Evolutionary conservation across 2,888 invertebrate genomes (phyloP), one percentile per base, ranked within the genome.

Genomic region (Ophonus ardosiacus): DNA sequence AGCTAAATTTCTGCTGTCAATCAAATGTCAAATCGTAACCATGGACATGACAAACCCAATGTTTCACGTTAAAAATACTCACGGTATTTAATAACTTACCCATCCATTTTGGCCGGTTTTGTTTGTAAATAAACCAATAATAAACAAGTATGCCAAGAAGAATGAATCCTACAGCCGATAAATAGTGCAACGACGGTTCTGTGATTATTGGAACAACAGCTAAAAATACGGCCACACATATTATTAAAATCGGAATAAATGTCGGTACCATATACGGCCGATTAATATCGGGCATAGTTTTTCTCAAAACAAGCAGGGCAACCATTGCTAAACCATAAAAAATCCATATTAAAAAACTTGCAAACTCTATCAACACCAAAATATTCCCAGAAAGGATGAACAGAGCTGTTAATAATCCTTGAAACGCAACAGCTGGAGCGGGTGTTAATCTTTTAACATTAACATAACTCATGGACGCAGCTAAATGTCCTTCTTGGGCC

Each of bases 321-420:
- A 96, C 93, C 95, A 97, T 96, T 0, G 97, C 96, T 0, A 95
- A 90, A 0, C 97, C 97, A 90, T 97, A 97, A 91, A 97, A 97
- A 86, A 97, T 94, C 97, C 97, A 97, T 21, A 96, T 95, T 86
- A 97, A 94, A 92, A 97, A 97, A 90, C 96, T 97, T 63, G 96
- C 96, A 90, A 97, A 96, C 88, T 97, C 96, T 87, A 97, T 97
- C 13, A 97, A 92, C 0, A 94, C 93, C 76, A 93, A 92, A 85
- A 97, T 96, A 90, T 96, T 94, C 83, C 96, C 96, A 31, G 94
- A 93, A 68, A 95, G 88, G 78, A 97, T 95, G 90, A 96, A 96
- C 65, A 95, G 87, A 57, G 95, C 91, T 0, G 96, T 93, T n/a
- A 97, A 91, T 21, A 95, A 31, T 10, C 95, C 95, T 94, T 97